Percentiles rank a stretch among this genome's conserved stretches.
These are phyloP conservation scores for Drosophila merina DNA, from an alignment of 2,888 invertebrate species.

Conservation along the genomic window DNA sequence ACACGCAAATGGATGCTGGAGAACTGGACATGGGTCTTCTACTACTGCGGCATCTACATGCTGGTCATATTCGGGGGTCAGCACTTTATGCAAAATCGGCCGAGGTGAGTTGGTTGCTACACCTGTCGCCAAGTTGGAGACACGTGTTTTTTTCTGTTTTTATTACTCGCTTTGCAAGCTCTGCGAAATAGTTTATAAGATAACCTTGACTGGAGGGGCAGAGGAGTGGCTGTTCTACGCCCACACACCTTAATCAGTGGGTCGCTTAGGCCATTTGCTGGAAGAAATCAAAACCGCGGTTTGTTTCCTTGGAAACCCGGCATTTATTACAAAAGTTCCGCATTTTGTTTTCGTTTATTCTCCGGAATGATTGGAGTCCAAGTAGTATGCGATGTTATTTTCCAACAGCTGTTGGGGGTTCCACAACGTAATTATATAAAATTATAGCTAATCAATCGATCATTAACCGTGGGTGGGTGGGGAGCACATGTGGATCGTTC, in stretches of 20 bases:
- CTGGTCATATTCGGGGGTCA: slow-evolving; percentile 96
- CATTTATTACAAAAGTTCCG: neutral
- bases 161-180: slow-evolving; percentile 13
- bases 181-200: neutral
- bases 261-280: slow-evolving; percentile 5
- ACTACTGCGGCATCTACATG: slow-evolving; percentile 94
- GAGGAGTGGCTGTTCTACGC: slow-evolving; percentile 4
- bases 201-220: slow-evolving; percentile 14
- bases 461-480: neutral
- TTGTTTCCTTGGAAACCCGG: slow-evolving; percentile 15
- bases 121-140: neutral
- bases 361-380: slow-evolving; percentile 7
- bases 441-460: slow-evolving; percentile 36
- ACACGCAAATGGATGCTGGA: slow-evolving; percentile 97
- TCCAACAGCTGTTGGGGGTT: slow-evolving; percentile 34
- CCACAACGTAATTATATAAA: slow-evolving; percentile 30
- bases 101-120: slow-evolving; percentile 85
- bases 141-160: slow-evolving; percentile 12
- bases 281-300: slow-evolving; percentile 1
- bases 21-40: slow-evolving; percentile 97
- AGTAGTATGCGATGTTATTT: slow-evolving; percentile 19
- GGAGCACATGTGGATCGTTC: neutral
- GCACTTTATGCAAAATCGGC: slow-evolving; percentile 95
- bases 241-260: too few relatives aligned
- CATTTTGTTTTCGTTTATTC: slow-evolving; percentile 6